A percentile compares a stretch with the other conserved stretches of the same genome.
phyloP scores from a whole-genome alignment of 2,888 invertebrate species.

The Leucophora obtusa region DNA sequence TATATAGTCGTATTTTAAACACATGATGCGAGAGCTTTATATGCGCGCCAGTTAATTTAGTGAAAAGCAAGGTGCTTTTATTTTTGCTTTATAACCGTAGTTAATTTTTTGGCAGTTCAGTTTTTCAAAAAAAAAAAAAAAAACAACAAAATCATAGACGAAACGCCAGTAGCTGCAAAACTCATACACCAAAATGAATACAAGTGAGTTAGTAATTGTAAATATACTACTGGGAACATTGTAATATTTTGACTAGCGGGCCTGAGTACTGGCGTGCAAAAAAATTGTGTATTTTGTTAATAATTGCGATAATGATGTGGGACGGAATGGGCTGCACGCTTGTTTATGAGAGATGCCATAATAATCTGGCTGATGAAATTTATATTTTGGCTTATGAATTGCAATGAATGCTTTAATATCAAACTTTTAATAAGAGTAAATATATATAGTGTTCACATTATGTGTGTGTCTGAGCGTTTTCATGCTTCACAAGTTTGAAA shows the following conservation, averaged over 20 bases:
- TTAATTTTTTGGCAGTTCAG: slow-evolving; percentile 71
- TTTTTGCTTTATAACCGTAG: slow-evolving; percentile 70
- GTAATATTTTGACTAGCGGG: not conserved
- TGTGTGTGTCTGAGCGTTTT: slow-evolving; percentile 14
- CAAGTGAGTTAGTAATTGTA: not conserved
- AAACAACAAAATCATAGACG: not conserved
- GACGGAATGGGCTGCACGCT: not conserved
- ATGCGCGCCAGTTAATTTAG: slow-evolving; percentile 58
- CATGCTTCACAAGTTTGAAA: slow-evolving; percentile 33
- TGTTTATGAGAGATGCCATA: not conserved
- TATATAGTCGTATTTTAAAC: not conserved
- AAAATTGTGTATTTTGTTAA: slow-evolving; percentile 17
- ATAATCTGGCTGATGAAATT: slow-evolving; percentile 24
- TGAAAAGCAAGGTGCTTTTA: slow-evolving; percentile 55
- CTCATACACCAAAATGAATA: not conserved
- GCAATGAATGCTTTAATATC: slow-evolving; percentile 3
- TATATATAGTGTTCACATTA: not conserved
- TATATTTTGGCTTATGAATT: slow-evolving; percentile 17
- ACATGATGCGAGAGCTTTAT: slow-evolving; percentile 41
- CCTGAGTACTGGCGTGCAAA: not conserved
- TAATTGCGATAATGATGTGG: slow-evolving; percentile 15
- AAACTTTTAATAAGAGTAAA: not conserved
- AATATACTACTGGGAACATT: not conserved
- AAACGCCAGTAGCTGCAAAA: not conserved
- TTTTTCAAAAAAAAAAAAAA: not conserved